A percentile compares a stretch with the other conserved stretches of the same genome.
Conservation (phyloP, 2,797 vertebrate species). For the Pantherophis alleghaniensis region DNA sequence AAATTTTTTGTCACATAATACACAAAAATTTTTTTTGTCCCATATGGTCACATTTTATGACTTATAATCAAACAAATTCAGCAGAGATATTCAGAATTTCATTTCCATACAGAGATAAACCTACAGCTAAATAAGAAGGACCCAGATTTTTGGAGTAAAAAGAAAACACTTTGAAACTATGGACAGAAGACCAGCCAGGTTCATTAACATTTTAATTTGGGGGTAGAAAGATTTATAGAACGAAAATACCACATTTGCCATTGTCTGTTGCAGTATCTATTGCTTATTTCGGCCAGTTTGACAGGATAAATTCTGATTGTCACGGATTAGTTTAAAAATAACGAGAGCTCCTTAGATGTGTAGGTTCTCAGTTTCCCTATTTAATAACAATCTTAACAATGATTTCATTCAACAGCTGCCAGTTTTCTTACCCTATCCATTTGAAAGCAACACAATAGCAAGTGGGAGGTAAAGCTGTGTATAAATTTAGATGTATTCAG, state of each 20-base stretch:
- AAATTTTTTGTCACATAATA: too few species aligned
- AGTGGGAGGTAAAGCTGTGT: conserved; percentile 59
- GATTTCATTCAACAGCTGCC: conserved; percentile 64
- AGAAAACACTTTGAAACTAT: neutral
- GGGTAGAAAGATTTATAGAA: conserved; percentile 2
- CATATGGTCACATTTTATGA: neutral
- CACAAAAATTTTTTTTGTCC: neutral
- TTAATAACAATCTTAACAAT: conserved; percentile 59
- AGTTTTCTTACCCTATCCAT: conserved; percentile 63
- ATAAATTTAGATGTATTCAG: conserved; percentile 61
- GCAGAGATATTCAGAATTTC: neutral
- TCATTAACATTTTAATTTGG: neutral
- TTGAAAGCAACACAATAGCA: conserved; percentile 64
- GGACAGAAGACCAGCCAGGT: neutral
- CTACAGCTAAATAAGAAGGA: neutral
- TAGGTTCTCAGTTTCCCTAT: conserved; percentile 55
- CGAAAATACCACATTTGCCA: conserved; percentile 5
- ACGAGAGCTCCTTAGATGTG: conserved; percentile 61
- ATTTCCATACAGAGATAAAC: neutral
- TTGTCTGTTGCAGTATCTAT: neutral
- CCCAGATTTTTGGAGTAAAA: neutral
- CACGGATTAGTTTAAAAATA: conserved; percentile 51
- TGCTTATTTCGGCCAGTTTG: conserved; percentile 54
- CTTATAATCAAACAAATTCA: neutral
- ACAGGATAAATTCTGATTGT: conserved; percentile 59